A percentile compares a stretch with the other conserved stretches of the same genome.
Conservation (phyloP, 2,113 vertebrate genomes). For the Tichodroma muraria region DNA sequence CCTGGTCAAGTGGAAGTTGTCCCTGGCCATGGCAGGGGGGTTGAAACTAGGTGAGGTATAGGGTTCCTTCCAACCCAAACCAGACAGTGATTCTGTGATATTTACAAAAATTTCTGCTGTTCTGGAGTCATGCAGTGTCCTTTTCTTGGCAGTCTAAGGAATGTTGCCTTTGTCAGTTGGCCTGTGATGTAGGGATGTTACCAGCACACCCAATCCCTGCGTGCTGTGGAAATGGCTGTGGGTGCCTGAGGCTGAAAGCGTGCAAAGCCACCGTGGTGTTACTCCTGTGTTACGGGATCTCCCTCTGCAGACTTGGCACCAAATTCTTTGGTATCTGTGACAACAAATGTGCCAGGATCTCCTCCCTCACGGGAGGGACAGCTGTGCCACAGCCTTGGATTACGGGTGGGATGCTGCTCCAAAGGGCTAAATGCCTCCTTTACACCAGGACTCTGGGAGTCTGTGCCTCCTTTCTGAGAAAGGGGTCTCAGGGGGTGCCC, state of each 20-base stretch:
- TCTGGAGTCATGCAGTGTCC: too few relatives aligned
- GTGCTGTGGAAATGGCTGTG: background rate
- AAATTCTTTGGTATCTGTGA: conserved; percentile 58
- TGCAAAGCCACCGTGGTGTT: background rate
- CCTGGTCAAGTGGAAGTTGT: background rate
- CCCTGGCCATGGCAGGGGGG: background rate
- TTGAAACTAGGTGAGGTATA: background rate
- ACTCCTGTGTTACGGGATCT: background rate
- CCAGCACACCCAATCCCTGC: background rate
- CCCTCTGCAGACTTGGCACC: background rate
- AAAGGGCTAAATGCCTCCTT: background rate
- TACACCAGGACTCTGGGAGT: background rate
- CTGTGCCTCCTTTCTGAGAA: background rate
- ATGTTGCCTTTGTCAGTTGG: background rate
- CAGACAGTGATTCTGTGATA: background rate
- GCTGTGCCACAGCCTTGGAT: conserved; percentile 54
- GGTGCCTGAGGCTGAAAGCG: background rate
- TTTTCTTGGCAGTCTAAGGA: background rate
- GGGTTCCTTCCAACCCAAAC: background rate
- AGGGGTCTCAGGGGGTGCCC: background rate
- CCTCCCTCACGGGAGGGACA: conserved; percentile 43
- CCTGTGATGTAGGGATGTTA: background rate
- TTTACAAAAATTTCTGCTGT: too few relatives aligned
- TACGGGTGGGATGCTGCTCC: conserved; percentile 40
- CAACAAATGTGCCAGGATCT: conserved; percentile 30